Evolutionary conservation across 2,113 vertebrate genomes (phyloP).

Genomic region (Cranoglanis bouderius): DNA sequence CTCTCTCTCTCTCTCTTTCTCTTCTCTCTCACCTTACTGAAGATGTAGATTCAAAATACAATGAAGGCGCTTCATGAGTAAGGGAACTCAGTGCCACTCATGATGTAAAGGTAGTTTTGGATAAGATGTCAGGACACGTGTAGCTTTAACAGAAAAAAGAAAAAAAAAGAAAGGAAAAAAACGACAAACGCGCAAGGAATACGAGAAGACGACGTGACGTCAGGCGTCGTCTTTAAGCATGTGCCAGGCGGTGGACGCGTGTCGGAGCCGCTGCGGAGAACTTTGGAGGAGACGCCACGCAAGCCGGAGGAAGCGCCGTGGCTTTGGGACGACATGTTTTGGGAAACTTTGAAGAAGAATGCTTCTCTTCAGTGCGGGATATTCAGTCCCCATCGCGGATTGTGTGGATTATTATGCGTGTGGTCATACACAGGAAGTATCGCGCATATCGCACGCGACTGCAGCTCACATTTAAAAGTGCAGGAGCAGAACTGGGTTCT

Average conservation of each 20-base stretch:
- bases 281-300: constrained; percentile 61
- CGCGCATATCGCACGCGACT: neutral
- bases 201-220: constrained; percentile 78
- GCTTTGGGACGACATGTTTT: constrained; percentile 12
- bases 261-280: constrained; percentile 63
- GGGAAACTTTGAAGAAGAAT: constrained; percentile 16
- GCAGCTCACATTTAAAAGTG: neutral
- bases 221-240: constrained; percentile 83
- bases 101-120: neutral
- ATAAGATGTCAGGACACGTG: constrained; percentile 16
- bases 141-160: constrained; percentile 61
- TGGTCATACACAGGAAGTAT: neutral
- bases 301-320: constrained; percentile 45
- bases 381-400: neutral
- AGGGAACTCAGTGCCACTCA: neutral
- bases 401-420: constrained; percentile 27
- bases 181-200: constrained; percentile 56
- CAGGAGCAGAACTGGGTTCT: neutral
- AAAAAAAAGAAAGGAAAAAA: neutral
- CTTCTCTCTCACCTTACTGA: neutral
- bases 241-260: constrained; percentile 50
- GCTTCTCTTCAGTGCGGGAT: constrained; percentile 17
- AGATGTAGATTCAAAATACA: neutral
- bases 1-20: neutral
- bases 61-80: neutral